phyloP scores from a whole-genome alignment of 2,797 vertebrate genomes.

The Sternarchorhynchus goeldii region DNA sequence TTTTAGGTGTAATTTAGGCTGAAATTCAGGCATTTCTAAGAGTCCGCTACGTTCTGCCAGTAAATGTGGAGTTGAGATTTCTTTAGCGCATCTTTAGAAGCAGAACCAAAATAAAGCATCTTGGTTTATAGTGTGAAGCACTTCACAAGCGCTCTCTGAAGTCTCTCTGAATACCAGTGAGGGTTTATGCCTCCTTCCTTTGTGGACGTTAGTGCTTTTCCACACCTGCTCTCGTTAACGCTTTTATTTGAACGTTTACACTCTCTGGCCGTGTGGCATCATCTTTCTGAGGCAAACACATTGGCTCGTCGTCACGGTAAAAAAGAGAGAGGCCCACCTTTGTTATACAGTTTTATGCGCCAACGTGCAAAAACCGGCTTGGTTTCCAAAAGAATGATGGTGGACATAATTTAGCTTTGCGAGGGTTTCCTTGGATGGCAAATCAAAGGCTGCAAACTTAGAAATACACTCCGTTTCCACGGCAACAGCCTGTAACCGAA shows the following conservation, averaged over 20 bases:
- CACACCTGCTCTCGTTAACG: conserved; percentile 5
- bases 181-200: conserved; percentile 8
- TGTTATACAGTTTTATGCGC: conserved; percentile 39
- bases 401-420: conserved; percentile 63
- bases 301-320: background rate
- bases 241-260: conserved; percentile 4
- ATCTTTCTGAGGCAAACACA: background rate
- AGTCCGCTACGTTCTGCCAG: too few relatives aligned
- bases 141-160: too few relatives aligned
- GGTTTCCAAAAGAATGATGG: conserved; percentile 63
- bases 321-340: background rate
- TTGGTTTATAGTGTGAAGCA: background rate
- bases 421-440: conserved; percentile 66
- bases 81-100: too few relatives aligned
- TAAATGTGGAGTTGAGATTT: too few relatives aligned
- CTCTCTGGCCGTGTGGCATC: background rate
- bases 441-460: conserved; percentile 67
- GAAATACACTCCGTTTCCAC: conserved; percentile 53
- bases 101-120: background rate
- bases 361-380: conserved; percentile 61
- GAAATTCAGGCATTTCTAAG: too few relatives aligned
- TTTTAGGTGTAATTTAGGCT: too few relatives aligned
- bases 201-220: conserved; percentile 1
- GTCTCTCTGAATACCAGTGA: too few relatives aligned
- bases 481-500: conserved; percentile 48